Percentiles rank a stretch among this genome's conserved stretches.
Evolutionary conservation across 1,140 invertebrate species (phyloP).

Genomic region (Caenorhabditis brenneri): DNA sequence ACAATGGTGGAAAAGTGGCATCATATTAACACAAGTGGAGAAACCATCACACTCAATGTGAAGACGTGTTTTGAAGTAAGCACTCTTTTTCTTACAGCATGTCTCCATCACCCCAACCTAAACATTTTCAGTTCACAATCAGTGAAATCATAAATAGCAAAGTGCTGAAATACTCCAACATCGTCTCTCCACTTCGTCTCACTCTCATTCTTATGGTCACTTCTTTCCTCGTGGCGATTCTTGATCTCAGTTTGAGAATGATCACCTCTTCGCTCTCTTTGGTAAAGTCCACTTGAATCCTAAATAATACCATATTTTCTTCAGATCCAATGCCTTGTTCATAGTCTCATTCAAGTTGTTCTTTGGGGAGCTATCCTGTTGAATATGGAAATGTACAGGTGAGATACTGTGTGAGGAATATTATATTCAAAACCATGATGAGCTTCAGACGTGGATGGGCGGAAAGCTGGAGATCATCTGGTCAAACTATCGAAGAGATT

Average conservation of each 20-base stretch:
- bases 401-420: neutral
- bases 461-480: neutral
- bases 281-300: neutral
- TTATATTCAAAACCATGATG: neutral
- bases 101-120: no score
- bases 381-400: slow-evolving; percentile 4
- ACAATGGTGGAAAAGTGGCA: neutral
- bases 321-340: neutral
- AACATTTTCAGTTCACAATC: neutral
- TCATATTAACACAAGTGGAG: neutral
- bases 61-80: slow-evolving; percentile 18
- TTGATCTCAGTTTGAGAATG: slow-evolving; percentile 1
- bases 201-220: slow-evolving; percentile 8
- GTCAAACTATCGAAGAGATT: neutral
- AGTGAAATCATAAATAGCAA: neutral
- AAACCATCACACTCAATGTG: neutral
- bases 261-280: neutral
- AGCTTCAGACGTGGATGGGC: neutral
- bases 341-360: neutral
- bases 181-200: neutral
- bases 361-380: neutral
- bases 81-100: neutral
- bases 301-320: neutral
- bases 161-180: neutral
- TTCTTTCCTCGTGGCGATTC: neutral